Evolutionary conservation across 1,140 invertebrate species (phyloP), one percentile per base, ranked within the genome.

Genomic region (Heterodera carotae): DNA sequence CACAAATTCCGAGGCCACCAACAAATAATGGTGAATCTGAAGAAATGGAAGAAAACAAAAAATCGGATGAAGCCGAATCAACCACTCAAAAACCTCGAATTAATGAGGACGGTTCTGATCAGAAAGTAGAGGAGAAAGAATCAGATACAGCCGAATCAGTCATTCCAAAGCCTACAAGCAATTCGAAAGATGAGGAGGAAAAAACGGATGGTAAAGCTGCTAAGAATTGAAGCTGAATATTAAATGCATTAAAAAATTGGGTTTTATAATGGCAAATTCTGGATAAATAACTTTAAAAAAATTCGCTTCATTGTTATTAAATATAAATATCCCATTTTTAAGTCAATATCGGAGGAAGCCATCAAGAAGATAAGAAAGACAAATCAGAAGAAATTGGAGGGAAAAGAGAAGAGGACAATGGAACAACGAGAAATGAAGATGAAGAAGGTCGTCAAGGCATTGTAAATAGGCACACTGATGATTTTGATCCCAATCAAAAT

Each of bases 21-120:
- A 29, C 33, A 5, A 39, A 75, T 27, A 70, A 64, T 70, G 72
- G 25, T 0, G 72, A 75, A 64, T 2, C 69, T 64, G 69, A 71
- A 6, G 12, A 53, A 18, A 33, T 8, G 10, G 4, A 53, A 53
- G 34, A 25, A 53, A 53, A 53, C 2, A 10, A 22, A 39, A 56
- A 34, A 15, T 15, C 8, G n/a, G n/a, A n/a, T n/a, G n/a, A n/a
- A n/a, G n/a, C n/a, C n/a, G n/a, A n/a, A n/a, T n/a, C n/a, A n/a
- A n/a, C n/a, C n/a, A 3, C 2, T 27, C 31, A 69, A 53, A 36
- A 69, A 7, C 66, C 66, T 22, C 39, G 7, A 39, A 39, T 2
- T 0, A 25, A 6, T 15, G 18, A 69, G 10, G 68, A n/a, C n/a
- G n/a, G n/a, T n/a, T n/a, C n/a, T n/a, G n/a, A n/a, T n/a, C n/a